Percentiles rank a stretch among this genome's conserved stretches.
These are phyloP conservation scores for Pinctada fucata DNA, from an alignment of 2,888 invertebrate species.

Conservation along the genomic window DNA sequence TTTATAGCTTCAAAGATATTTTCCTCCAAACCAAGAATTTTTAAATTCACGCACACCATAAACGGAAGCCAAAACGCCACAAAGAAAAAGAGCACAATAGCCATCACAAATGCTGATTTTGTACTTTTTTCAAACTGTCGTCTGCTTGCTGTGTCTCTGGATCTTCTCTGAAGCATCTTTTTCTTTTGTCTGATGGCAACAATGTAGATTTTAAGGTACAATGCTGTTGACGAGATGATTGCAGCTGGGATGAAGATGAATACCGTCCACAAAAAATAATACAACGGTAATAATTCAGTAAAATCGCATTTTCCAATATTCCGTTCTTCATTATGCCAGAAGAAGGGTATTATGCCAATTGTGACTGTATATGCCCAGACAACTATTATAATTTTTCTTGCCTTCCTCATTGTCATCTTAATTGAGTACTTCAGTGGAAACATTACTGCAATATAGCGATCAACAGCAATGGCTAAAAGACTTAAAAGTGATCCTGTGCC, in stretches of 20 bases:
- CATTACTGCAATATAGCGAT: constrained; percentile 50
- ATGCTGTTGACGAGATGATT: constrained; percentile 25
- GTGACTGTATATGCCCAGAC: constrained; percentile 44
- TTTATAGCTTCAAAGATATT: background rate
- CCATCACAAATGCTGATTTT: constrained; percentile 27
- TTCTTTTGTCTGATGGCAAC: constrained; percentile 30
- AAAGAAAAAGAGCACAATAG: constrained; percentile 23
- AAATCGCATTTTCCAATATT: constrained; percentile 39
- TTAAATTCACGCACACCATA: background rate
- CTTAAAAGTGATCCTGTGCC: constrained; percentile 47
- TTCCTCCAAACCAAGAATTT: background rate
- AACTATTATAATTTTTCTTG: constrained; percentile 28
- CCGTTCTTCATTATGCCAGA: constrained; percentile 30
- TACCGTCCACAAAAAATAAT: constrained; percentile 38
- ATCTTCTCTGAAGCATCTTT: constrained; percentile 13
- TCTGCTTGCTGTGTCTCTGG: background rate
- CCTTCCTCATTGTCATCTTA: constrained; percentile 35
- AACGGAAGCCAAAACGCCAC: constrained; percentile 33
- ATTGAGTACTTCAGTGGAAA: constrained; percentile 44
- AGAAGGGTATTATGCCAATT: constrained; percentile 41
- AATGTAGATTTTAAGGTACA: constrained; percentile 43
- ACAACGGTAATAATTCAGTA: constrained; percentile 41
- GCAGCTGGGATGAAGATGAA: constrained; percentile 39
- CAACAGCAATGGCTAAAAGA: constrained; percentile 46
- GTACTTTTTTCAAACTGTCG: background rate